A percentile compares a stretch with the other conserved stretches of the same genome.
These are phyloP conservation scores for Actinostola sp. DNA, from an alignment of 92 coral and sea anemone genomes.

Conservation along the genomic window DNA sequence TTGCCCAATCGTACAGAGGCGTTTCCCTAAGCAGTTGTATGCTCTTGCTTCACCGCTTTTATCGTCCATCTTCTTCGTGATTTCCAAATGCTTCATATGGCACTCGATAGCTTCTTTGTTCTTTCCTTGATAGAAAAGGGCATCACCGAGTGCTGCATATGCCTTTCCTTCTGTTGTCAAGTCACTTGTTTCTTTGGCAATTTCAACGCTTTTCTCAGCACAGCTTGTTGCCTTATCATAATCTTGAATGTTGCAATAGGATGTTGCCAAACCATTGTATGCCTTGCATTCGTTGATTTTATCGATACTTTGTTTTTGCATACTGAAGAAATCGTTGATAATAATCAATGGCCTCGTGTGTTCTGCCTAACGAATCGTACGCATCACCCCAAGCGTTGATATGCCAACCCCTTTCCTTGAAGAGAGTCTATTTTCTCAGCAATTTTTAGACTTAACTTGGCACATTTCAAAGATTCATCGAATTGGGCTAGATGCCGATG, in stretches of 20 bases:
- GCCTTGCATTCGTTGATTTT: not conserved
- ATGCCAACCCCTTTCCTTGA: not conserved
- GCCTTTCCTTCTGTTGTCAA: not conserved
- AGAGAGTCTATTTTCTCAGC: not conserved
- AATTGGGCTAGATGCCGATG: not conserved
- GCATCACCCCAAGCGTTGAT: not conserved
- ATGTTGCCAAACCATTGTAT: not conserved
- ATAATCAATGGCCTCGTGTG: not conserved
- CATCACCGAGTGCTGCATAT: not conserved
- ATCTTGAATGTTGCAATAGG: not conserved
- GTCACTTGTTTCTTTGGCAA: slow-evolving; percentile 8
- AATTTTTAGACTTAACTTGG: not conserved
- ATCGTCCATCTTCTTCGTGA: not conserved
- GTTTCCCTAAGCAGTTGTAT: not conserved
- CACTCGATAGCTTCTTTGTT: not conserved
- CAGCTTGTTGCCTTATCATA: not conserved
- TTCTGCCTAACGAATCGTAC: not conserved
- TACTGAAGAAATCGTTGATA: not conserved
- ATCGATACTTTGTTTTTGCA: not conserved
- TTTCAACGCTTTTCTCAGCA: not conserved
- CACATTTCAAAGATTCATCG: not conserved
- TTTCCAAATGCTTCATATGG: not conserved
- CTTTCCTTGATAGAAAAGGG: not conserved
- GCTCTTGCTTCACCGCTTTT: not conserved
- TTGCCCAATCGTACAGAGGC: not conserved